These are phyloP conservation scores for Theonella swinhoei DNA, from an alignment of 37 sponge, comb jelly and placozoan genomes.

Conservation along the genomic window DNA sequence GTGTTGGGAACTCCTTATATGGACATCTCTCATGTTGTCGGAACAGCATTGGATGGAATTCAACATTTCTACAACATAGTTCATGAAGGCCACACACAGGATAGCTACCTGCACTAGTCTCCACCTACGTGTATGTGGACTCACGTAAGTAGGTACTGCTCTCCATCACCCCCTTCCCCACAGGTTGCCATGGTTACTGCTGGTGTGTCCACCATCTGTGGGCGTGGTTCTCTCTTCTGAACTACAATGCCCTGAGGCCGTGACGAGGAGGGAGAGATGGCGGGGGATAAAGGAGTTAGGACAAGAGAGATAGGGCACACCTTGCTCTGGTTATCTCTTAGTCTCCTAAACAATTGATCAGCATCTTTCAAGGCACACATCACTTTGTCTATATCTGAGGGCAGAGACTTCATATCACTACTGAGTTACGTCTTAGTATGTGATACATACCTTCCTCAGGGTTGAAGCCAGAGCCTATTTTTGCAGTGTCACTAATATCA, in stretches of 20 bases:
- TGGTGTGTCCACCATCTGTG: constrained; percentile 33
- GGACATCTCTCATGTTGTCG: constrained; percentile 63
- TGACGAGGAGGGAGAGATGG: background rate
- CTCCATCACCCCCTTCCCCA: background rate
- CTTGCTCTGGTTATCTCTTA: constrained; percentile 53
- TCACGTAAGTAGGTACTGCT: background rate
- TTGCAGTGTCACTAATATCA: constrained; percentile 72
- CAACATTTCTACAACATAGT: constrained; percentile 64
- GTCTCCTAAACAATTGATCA: constrained; percentile 29
- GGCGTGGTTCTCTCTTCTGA: constrained; percentile 39
- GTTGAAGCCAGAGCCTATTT: constrained; percentile 71
- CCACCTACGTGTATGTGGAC: background rate
- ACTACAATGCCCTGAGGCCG: constrained; percentile 61
- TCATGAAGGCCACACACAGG: too few species aligned
- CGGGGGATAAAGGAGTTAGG: background rate
- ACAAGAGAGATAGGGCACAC: constrained; percentile 3
- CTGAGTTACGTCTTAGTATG: too few species aligned
- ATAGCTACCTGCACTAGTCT: too few species aligned
- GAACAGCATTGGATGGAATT: constrained; percentile 89
- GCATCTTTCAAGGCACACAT: constrained; percentile 61
- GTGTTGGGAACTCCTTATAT: constrained; percentile 48
- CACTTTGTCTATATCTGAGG: constrained; percentile 52
- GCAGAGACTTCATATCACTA: background rate
- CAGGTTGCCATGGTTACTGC: too few species aligned
- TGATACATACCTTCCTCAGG: constrained; percentile 54